Base-by-base conservation (phyloP, 2,113 vertebrate genomes). In the Syngnathoides biaculeatus region DNA sequence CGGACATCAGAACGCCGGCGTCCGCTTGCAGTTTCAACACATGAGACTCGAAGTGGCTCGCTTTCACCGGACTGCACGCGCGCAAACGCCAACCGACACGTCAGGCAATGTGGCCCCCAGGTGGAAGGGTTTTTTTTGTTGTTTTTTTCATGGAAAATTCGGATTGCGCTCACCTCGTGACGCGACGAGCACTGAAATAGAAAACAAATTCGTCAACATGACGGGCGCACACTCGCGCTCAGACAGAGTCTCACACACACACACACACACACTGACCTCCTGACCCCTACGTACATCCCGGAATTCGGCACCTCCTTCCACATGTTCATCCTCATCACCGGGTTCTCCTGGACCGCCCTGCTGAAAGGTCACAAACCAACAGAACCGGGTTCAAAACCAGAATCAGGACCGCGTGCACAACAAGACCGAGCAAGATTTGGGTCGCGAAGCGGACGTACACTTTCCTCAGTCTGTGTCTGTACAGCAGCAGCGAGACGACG, bases 1-100 rank as follows among this genome's bases (percentile, higher is more conserved):
- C 95, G 11, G 95, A 98, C 10, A 99, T 92, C 77, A 98, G 93
- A 82, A 95, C 98, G 88, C 95, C 96, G 84, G 95, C 98, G 82
- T 99, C 97, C 24, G 94, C 94, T 80, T 95, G 95, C 20, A 99
- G 94, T 79, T 98, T 97, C 83, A 72, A 88, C 76, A 98, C 94
- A 60, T 98, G 94, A 1, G 87, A 92, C 90, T 98, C 95, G 76
- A 98, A 99, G 76, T 96, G 90, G 43, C 80, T 84, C 20, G 93
- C 65, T 89, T 95, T 96, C 86, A 99, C 89, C 0, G 95, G 95
- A 84, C 97, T 99, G 79, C 2, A 71, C 27, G 73, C 35, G 30
- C 64, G n/a, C 64, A 70, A 68, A 74, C 8, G 56, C 20, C n/a
- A n/a, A n/a, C n/a, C n/a, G n/a, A 43, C 0, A 50, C 1, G 4